These are phyloP conservation scores for Oryzias curvinotus DNA, from an alignment of 2,113 vertebrate genomes.

Conservation along the genomic window DNA sequence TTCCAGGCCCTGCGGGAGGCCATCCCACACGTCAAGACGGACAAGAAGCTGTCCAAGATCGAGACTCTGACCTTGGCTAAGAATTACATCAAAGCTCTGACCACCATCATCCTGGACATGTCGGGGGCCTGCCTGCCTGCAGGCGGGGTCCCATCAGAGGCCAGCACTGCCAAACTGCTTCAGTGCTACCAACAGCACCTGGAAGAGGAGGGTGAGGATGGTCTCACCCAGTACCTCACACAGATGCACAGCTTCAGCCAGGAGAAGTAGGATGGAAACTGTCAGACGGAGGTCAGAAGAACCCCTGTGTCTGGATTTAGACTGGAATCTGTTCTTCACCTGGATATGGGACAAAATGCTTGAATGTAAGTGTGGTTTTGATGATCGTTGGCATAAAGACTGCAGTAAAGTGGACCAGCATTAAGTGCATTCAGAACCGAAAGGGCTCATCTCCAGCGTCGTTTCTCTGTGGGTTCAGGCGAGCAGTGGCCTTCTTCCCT, in stretches of 20 bases:
- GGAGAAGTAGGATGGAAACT: conserved; percentile 70
- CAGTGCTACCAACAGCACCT: conserved; percentile 87
- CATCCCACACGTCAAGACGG: conserved; percentile 91
- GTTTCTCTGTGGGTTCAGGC: conserved; percentile 6
- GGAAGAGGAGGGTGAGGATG: conserved; percentile 77
- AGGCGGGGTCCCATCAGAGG: conserved; percentile 64
- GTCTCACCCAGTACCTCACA: conserved; percentile 83
- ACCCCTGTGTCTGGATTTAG: background rate
- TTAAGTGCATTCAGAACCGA: background rate
- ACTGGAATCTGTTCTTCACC: background rate
- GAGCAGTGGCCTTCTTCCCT: conserved; percentile 23
- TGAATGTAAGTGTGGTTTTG: conserved; percentile 1
- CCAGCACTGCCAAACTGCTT: conserved; percentile 78
- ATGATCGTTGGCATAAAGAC: conserved; percentile 10
- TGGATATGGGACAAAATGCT: background rate
- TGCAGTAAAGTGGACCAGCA: conserved; percentile 4
- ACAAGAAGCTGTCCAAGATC: conserved; percentile 98
- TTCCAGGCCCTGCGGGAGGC: conserved; percentile 94
- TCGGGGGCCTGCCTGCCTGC: conserved; percentile 81
- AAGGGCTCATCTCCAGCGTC: conserved; percentile 22
- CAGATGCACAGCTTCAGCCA: conserved; percentile 82
- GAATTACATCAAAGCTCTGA: conserved; percentile 97
- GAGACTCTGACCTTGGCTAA: conserved; percentile 97
- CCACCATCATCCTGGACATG: conserved; percentile 92
- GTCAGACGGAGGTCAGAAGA: background rate